Evolutionary conservation across 2,888 invertebrate genomes (phyloP).

Genomic region (Uropetala carovei): DNA sequence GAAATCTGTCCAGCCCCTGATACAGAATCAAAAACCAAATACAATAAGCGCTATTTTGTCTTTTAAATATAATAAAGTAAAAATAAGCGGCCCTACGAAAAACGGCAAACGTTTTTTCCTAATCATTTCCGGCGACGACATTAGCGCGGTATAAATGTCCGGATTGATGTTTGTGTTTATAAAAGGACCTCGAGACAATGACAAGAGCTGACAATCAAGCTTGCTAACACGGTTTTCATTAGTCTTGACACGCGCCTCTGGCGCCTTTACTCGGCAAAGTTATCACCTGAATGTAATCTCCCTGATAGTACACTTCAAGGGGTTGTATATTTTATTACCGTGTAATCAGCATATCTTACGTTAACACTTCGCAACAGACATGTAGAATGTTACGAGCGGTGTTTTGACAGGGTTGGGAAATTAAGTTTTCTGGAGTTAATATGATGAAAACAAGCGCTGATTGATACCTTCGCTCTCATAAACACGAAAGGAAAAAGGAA

Average conservation of each 20-base stretch:
- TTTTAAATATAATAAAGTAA: too few species aligned
- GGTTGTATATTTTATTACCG: constrained; percentile 7
- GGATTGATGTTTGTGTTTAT: too few species aligned
- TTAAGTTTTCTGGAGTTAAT: not conserved
- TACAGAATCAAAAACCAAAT: too few species aligned
- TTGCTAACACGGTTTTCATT: constrained; percentile 24
- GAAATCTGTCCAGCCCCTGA: too few species aligned
- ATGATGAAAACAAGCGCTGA: not conserved
- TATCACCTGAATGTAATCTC: constrained; percentile 19
- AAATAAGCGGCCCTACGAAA: too few species aligned
- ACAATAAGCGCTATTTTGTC: too few species aligned
- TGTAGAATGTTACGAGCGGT: not conserved
- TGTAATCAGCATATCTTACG: constrained; percentile 10
- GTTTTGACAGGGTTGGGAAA: not conserved
- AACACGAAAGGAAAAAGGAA: not conserved
- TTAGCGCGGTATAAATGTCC: too few species aligned
- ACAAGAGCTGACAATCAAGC: not conserved
- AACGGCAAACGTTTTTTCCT: too few species aligned
- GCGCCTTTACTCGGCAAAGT: constrained; percentile 20
- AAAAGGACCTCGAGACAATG: too few species aligned
- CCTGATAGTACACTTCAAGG: not conserved
- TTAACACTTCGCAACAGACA: not conserved
- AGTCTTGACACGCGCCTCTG: not conserved
- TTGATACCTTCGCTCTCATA: not conserved
- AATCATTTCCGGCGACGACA: too few species aligned